A percentile compares a stretch with the other conserved stretches of the same genome.
phyloP scores from a whole-genome alignment of 2,797 vertebrate genomes.

The Sebastes melanostomus region DNA sequence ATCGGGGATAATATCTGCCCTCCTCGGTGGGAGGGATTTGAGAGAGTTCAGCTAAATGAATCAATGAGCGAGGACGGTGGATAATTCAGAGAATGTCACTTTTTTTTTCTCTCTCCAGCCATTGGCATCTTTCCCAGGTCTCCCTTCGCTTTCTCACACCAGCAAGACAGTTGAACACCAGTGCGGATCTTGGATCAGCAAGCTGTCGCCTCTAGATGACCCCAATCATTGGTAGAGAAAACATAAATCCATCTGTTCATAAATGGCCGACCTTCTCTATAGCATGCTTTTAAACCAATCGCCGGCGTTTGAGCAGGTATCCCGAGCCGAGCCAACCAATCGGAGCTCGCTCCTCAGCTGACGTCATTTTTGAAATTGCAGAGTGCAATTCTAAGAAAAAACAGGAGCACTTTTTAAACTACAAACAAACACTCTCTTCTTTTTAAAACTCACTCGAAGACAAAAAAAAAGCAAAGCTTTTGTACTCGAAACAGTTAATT shows the following conservation, averaged over 20 bases:
- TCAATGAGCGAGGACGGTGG: conserved; percentile 56
- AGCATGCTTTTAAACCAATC: conserved; percentile 57
- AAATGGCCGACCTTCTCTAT: conserved; percentile 52
- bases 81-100: conserved; percentile 59
- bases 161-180: conserved; percentile 41
- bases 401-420: not conserved
- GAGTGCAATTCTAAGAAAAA: conserved; percentile 1
- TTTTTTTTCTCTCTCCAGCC: conserved; percentile 50
- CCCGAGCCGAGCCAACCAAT: conserved; percentile 63
- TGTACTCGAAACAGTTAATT: conserved; percentile 12
- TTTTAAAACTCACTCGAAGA: not conserved
- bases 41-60: conserved; percentile 61
- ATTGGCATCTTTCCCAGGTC: conserved; percentile 73
- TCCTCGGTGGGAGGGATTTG: conserved; percentile 52
- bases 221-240: conserved; percentile 59
- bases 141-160: conserved; percentile 53
- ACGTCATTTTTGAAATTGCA: conserved; percentile 57
- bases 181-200: conserved; percentile 32
- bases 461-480: not conserved
- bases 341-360: conserved; percentile 14
- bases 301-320: conserved; percentile 38
- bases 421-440: not conserved
- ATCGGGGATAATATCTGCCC: conserved; percentile 56
- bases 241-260: conserved; percentile 63
- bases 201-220: conserved; percentile 55